Evolutionary conservation across 2,797 vertebrate genomes (phyloP), one percentile per base, ranked within the genome.

Genomic region (Poecilia wingei): DNA sequence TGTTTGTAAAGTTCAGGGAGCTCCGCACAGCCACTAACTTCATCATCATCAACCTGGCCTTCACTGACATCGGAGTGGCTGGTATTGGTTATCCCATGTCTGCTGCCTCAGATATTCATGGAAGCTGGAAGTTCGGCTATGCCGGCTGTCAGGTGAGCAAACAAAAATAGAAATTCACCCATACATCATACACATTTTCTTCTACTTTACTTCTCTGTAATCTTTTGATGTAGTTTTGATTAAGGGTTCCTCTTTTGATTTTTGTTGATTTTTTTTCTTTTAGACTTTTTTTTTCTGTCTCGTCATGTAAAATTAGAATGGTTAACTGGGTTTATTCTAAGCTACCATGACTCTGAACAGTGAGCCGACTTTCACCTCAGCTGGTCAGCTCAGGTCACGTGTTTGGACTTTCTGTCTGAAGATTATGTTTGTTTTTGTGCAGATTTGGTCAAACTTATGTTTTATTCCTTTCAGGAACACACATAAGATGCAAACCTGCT

Each of bases 71-170:
- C 8, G 98, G 98, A 4, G 97, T 99, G 78, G 98, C 98, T 36
- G 96, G 97, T 9, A 98, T 99, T 51, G 98, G 98, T 28, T 99
- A 99, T 73, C 98, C 98, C 31, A 97, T 99, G 98, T 99, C 98
- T 2, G 98, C 98, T 36, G 98, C 98, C 46, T 99, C 98, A 6
- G 98, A 99, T 86, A 95, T 99, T 16, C 95, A 99, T 2, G 98
- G 98, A 87, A 97, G 97, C 90, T 99, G 98, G 98, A 99, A 97
- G 84, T 99, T 99, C 84, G 98, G 98, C 80, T 94, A 97, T 91
- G 91, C 91, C 0, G 98, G 98, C 82, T 99, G 98, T 90, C 98
- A 99, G 98, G 98, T 99, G 92, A 77, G 93, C 85, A 72, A 10
- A 74, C 74, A 51, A 49, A 68, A 43, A 3, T 1, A 20, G 4